Evolutionary conservation across 2,888 invertebrate genomes (phyloP), one percentile per base, ranked within the genome.

Genomic region (Caenorhabditis doughertyi): DNA sequence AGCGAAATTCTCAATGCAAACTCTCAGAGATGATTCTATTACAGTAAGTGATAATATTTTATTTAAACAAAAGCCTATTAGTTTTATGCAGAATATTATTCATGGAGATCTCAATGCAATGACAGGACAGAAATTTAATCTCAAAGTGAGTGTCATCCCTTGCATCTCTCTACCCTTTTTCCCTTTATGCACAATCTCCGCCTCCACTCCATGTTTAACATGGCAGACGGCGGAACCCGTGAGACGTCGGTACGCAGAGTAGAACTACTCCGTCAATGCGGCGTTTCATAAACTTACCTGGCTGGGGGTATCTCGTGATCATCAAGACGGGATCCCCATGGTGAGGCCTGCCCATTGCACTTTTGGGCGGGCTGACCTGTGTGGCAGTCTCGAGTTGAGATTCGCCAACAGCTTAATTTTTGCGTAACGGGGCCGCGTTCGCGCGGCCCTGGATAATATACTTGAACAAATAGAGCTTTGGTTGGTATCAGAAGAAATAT

Each of bases 301-400:
- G 94, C 95, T 94, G 93, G 94, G 94, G 94, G 94, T 94, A 93
- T 93, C 94, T 94, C 94, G 93, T 94, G 94, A 95, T 95, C 94
- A 94, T 86, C 84, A 94, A 94, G 94, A 94, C 93, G 94, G 94
- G 94, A 94, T 93, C 94, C 94, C 94, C 94, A 94, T 94, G 94
- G 93, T 92, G 94, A 95, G 94, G 94, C 94, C 93, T 92, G 93
- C 92, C 93, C 95, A 94, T 95, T 95, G 95, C 95, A 95, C 95
- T 93, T 91, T 93, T n/a, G 88, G 94, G 93, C 93, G 93, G 94
- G 95, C 94, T 95, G 95, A 95, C 94, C 94, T 94, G 94, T 94
- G 95, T 94, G 94, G 94, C 93, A 94, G 94, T 94, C 94, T 94
- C 94, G 94, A 93, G 94, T 94, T 94, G 94, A 90, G 83, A 87